Percentiles rank a stretch among this genome's conserved stretches.
Evolutionary conservation across 37 sponge, comb jelly and placozoan species (phyloP).

Genomic region (Lycopodina hypogea): DNA sequence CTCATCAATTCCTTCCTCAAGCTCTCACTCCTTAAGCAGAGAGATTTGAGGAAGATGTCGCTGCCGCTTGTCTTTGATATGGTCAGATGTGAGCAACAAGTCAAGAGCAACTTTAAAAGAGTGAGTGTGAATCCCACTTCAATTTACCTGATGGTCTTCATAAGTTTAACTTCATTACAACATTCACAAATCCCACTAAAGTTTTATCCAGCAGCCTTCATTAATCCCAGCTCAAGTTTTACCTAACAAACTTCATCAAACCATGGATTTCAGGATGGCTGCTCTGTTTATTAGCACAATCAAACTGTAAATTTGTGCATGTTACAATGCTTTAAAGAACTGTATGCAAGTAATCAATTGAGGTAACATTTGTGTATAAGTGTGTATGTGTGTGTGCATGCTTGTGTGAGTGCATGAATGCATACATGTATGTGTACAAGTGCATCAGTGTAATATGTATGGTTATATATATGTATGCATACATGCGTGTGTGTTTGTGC

Average conservation of each 20-base stretch:
- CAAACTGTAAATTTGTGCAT: no score
- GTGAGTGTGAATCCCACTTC: constrained; percentile 19
- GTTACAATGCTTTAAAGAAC: no score
- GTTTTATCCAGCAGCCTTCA: background rate
- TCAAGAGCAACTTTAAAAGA: constrained; percentile 53
- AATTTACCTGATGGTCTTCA: background rate
- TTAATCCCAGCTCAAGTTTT: no score
- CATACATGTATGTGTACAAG: constrained; percentile 13
- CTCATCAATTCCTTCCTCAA: constrained; percentile 46
- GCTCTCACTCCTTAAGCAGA: constrained; percentile 46
- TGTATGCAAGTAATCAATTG: no score
- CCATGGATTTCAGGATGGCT: no score
- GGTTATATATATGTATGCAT: background rate
- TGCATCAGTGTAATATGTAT: no score
- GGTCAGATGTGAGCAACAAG: constrained; percentile 45
- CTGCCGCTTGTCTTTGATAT: constrained; percentile 61
- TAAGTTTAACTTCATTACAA: background rate
- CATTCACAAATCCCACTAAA: background rate
- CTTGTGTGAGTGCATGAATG: constrained; percentile 32
- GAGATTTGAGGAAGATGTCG: constrained; percentile 33
- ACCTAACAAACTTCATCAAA: no score
- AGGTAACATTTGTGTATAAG: constrained; percentile 21
- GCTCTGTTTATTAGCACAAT: no score
- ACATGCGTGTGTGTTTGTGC: constrained; percentile 22
- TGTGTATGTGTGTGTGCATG: constrained; percentile 38